Evolutionary conservation across 2,797 vertebrate genomes (phyloP), one percentile per base, ranked within the genome.

Genomic region (Trachops cirrhosus): DNA sequence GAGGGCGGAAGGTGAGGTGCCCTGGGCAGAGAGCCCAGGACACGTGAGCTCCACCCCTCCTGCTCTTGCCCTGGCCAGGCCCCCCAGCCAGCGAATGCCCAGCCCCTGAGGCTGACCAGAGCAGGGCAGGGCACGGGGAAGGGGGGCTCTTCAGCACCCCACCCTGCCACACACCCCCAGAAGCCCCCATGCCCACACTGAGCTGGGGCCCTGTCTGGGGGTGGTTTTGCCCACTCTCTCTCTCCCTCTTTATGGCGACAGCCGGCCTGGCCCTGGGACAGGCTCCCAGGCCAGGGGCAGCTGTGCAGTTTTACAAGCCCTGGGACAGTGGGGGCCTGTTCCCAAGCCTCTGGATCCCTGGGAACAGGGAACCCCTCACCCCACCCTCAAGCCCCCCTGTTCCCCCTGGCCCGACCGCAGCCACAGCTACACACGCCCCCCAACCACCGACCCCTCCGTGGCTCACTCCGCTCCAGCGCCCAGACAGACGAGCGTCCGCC

Each of bases 171-270:
- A 19, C 24, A 8, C 12, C 70, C 41, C 84, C 29, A 48, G 85
- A 37, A 57, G n/a, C 64, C 9, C 62, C 79, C 32, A 8, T 12
- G 24, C 54, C 34, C 41, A 54, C 85, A 0, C 2, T 4, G 39
- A 73, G 54, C 79, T 19, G 32, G 16, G 46, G 37, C 9, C 64
- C 7, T 1, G 29, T 67, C 96, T 54, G 6, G 3, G 15, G 34
- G 37, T 24, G 39, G 34, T 11, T 64, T 70, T 10, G 48, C n/a
- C 15, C 0, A 0, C 22, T 84, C 67, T 41, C 46, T 19, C 3
- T 44, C 9, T 6, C 32, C 0, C 14, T 10, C 5, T 57, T 1
- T 0, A 19, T 6, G 8, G 46, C 0, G 0, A 50, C 89, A 29
- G 52, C 70, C 18, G 67, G 54, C 83, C 75, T 26, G 70, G 75